Percentiles rank a stretch among this genome's conserved stretches.
Conservation (phyloP, 2,113 vertebrate species). For the Typhlomys cinereus region DNA sequence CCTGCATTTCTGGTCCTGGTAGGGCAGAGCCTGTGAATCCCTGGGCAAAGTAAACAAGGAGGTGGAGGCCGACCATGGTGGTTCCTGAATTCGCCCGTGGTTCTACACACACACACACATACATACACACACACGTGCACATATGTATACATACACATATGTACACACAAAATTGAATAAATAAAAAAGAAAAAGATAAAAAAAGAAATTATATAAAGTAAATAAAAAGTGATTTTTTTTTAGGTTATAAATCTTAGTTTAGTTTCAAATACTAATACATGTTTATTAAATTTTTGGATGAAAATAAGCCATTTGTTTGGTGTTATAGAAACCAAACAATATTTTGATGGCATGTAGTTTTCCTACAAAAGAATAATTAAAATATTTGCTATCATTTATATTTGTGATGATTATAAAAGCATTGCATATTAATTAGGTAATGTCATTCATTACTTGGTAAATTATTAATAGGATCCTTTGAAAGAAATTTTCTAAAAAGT, state of each 20-base stretch:
- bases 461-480: background rate
- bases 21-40: too few species aligned
- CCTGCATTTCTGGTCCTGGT: too few species aligned
- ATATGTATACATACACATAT: too few species aligned
- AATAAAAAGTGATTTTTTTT: background rate
- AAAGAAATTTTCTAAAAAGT: background rate
- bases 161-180: too few species aligned
- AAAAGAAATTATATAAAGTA: background rate
- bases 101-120: too few species aligned
- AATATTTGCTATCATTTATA: background rate
- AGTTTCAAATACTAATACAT: background rate
- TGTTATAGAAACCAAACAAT: background rate
- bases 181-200: too few species aligned
- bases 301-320: background rate
- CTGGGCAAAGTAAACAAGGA: too few species aligned
- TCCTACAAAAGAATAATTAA: background rate
- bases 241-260: constrained; percentile 1
- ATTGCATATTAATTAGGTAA: background rate
- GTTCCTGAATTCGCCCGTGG: too few species aligned
- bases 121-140: too few species aligned
- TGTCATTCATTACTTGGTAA: background rate
- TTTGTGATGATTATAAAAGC: background rate
- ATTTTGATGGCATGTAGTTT: background rate
- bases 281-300: background rate
- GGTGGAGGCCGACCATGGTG: too few species aligned